Evolutionary conservation across 2,113 vertebrate species (phyloP), one percentile per base, ranked within the genome.

Genomic region (Macquaria ambigua): DNA sequence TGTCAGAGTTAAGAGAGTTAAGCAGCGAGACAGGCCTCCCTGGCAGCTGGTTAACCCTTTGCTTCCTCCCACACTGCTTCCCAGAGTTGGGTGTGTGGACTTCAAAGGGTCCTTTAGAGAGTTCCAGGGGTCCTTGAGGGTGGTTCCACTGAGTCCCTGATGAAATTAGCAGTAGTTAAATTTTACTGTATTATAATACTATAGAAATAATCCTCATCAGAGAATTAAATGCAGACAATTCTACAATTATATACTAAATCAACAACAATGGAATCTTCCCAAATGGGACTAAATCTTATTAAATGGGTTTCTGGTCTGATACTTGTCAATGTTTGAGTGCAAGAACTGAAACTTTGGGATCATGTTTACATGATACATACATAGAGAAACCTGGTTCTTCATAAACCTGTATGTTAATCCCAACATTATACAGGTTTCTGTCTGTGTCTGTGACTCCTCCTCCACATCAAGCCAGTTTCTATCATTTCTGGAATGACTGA

Each of bases 1-100:
- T 83, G 89, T 86, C 37, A 15, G 73, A 87, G 82, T 87, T 83
- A 72, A 73, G 53, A 55, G 52, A 82, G 58, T 77, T 78, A 64
- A 85, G 69, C 63, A 28, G 68, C 4, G 9, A 71, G 73, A 74
- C 43, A 69, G 58, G 41, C 48, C 46, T 52, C 37, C 21, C 46
- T 31, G 52, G 69, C 68, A 76, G 78, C 76, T 50, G 77, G 18
- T 92, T 88, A 89, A 86, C 88, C 41, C 81, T 69, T 83, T 12
- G 5, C 61, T 31, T 71, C 28, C 53, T 39, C 21, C 18, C 3
- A 2, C 25, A 28, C 10, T 58, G 52, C 7, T 64, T 61, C 14
- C 12, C 8, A 64, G 8, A 70, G 5, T 10, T 50, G 25, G 12
- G 4, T 39, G 1, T 37, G 37, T 34, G 67, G 82, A 81, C 71